Percentiles rank a stretch among this genome's conserved stretches.
Conservation (phyloP, 2,113 vertebrate species). For the Apodemus speciosus region DNA sequence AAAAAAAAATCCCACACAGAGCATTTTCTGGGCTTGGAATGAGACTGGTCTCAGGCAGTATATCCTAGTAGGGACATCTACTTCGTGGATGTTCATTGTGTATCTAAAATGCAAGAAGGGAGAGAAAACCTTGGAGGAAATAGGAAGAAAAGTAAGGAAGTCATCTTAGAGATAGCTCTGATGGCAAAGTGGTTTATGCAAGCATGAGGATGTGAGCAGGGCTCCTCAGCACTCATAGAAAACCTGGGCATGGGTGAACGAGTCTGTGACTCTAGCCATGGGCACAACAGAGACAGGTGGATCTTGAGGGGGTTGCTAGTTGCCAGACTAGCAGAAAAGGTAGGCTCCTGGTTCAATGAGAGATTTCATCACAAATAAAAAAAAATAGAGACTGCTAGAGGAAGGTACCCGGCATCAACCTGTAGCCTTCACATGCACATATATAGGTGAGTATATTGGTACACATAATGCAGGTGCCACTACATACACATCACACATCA, state of each 20-base stretch:
- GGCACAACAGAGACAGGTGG: not conserved
- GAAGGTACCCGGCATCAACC: not conserved
- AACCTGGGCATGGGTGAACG: no score
- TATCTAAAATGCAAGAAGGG: not conserved
- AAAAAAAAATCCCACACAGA: not conserved
- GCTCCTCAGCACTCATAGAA: no score
- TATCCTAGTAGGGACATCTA: not conserved
- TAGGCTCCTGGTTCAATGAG: not conserved
- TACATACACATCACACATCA: not conserved
- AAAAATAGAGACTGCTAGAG: not conserved
- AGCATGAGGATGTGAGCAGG: not conserved
- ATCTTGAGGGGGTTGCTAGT: not conserved
- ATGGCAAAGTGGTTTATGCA: not conserved
- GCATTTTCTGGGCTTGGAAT: not conserved
- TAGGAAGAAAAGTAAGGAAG: constrained; percentile 5
- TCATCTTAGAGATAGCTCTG: not conserved
- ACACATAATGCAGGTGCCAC: not conserved
- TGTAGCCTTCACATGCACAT: not conserved
- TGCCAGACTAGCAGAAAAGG: not conserved
- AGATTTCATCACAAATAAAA: not conserved
- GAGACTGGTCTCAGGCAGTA: not conserved
- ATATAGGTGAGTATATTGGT: not conserved
- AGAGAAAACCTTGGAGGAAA: not conserved
- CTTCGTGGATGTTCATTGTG: not conserved
- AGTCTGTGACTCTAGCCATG: not conserved